phyloP scores from a whole-genome alignment of 2,113 vertebrate genomes.

The Muntiacus reevesi region DNA sequence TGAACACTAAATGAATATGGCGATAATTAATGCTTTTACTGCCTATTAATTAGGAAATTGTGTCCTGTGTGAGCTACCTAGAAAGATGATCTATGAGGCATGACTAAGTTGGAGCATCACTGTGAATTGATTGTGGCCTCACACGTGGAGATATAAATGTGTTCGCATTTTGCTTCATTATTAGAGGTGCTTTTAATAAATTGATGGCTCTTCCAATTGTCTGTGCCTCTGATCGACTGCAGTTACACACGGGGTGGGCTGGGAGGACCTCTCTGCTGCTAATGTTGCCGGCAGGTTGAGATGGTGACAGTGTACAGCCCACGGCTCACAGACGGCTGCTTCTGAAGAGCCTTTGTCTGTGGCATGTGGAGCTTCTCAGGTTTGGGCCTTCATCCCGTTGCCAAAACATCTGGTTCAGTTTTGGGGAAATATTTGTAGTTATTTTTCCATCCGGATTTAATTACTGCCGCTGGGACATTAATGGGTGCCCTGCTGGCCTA shows the following conservation, averaged over 20 bases:
- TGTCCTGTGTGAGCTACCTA: slow-evolving; percentile 65
- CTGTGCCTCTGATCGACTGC: not conserved
- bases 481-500: slow-evolving; percentile 79
- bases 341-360: slow-evolving; percentile 68
- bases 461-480: slow-evolving; percentile 82
- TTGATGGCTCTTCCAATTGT: slow-evolving; percentile 35
- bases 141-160: slow-evolving; percentile 62
- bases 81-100: slow-evolving; percentile 72
- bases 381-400: slow-evolving; percentile 72
- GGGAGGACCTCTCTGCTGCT: slow-evolving; percentile 36
- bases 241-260: not conserved
- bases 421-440: slow-evolving; percentile 82
- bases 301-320: not conserved
- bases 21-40: slow-evolving; percentile 73
- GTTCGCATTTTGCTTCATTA: slow-evolving; percentile 49
- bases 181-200: slow-evolving; percentile 15
- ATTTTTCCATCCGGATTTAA: slow-evolving; percentile 84
- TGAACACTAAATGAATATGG: slow-evolving; percentile 61
- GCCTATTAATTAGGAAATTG: slow-evolving; percentile 79
- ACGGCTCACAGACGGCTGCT: slow-evolving; percentile 21
- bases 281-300: slow-evolving; percentile 56
- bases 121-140: slow-evolving; percentile 69
- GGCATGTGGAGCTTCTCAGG: slow-evolving; percentile 76
- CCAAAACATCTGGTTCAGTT: slow-evolving; percentile 84
- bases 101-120: slow-evolving; percentile 66